Evolutionary conservation across 2,113 vertebrate species (phyloP).

Genomic region (Atherinomorus stipes): DNA sequence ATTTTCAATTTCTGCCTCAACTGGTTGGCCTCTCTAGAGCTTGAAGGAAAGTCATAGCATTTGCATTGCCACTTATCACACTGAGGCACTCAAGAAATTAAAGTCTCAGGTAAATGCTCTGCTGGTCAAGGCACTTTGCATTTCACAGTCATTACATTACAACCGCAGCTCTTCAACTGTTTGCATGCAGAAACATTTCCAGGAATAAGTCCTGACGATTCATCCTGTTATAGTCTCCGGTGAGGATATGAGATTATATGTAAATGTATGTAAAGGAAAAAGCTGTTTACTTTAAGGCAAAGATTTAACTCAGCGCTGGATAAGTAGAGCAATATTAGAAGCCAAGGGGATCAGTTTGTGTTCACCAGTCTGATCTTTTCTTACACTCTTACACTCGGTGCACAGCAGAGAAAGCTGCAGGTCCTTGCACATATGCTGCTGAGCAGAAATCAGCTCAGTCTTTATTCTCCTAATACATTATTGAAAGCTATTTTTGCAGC

Average conservation of each 20-base stretch:
- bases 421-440: slow-evolving; percentile 38
- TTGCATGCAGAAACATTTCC: slow-evolving; percentile 22
- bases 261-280: slow-evolving; percentile 34
- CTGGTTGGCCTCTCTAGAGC: slow-evolving; percentile 48
- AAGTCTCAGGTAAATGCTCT: slow-evolving; percentile 63
- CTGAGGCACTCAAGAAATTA: slow-evolving; percentile 66
- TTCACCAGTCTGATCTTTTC: slow-evolving; percentile 43
- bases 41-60: slow-evolving; percentile 66
- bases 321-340: slow-evolving; percentile 53
- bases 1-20: slow-evolving; percentile 20
- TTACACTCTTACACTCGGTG: slow-evolving; percentile 30
- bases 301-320: slow-evolving; percentile 21
- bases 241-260: slow-evolving; percentile 13
- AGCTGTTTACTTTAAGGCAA: slow-evolving; percentile 36
- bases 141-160: slow-evolving; percentile 55
- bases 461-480: slow-evolving; percentile 76
- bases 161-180: slow-evolving; percentile 1
- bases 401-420: slow-evolving; percentile 48
- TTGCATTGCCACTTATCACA: slow-evolving; percentile 66
- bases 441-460: slow-evolving; percentile 65
- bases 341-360: slow-evolving; percentile 51
- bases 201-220: slow-evolving; percentile 20
- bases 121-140: slow-evolving; percentile 61
- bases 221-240: slow-evolving; percentile 18
- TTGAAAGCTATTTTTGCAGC: slow-evolving; percentile 78